phyloP scores from a whole-genome alignment of 23 tunicate species.

The Phallusia fumigata region DNA sequence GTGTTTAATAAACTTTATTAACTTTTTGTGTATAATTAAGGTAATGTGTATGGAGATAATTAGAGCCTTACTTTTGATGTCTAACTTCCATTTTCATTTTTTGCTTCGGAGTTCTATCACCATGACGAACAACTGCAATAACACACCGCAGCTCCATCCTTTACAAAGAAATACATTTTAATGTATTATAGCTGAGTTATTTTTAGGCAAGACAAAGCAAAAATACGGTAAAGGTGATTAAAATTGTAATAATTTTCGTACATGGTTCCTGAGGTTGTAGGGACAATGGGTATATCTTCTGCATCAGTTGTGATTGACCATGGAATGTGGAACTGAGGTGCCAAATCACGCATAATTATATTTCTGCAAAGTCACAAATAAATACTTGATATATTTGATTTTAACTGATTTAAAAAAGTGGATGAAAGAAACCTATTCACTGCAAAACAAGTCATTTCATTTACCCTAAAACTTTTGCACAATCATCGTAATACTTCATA shows the following conservation, averaged over 20 bases:
- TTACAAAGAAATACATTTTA: neutral
- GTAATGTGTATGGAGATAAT: neutral
- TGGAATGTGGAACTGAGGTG: constrained; percentile 91
- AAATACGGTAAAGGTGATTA: neutral
- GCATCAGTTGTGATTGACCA: constrained; percentile 92
- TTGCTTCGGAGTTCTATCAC: constrained; percentile 98
- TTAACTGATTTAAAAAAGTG: no score
- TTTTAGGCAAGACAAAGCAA: neutral
- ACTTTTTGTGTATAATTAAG: no score
- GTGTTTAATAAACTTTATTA: no score
- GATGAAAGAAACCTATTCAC: no score
- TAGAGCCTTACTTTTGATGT: constrained; percentile 67
- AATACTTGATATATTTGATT: neutral
- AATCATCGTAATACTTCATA: constrained; percentile 98
- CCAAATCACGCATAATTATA: constrained; percentile 84
- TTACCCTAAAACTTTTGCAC: constrained; percentile 96
- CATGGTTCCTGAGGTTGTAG: constrained; percentile 95
- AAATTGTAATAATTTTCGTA: constrained; percentile 25
- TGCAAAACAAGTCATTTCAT: neutral
- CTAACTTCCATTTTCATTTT: constrained; percentile 99
- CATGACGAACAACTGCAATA: constrained; percentile 95
- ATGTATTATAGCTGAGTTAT: neutral
- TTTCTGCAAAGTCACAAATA: constrained; percentile 42
- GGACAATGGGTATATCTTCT: constrained; percentile 91
- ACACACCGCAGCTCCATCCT: constrained; percentile 99